Base-by-base conservation (phyloP, 2,888 invertebrate species). In the Conistra vaccinii region DNA sequence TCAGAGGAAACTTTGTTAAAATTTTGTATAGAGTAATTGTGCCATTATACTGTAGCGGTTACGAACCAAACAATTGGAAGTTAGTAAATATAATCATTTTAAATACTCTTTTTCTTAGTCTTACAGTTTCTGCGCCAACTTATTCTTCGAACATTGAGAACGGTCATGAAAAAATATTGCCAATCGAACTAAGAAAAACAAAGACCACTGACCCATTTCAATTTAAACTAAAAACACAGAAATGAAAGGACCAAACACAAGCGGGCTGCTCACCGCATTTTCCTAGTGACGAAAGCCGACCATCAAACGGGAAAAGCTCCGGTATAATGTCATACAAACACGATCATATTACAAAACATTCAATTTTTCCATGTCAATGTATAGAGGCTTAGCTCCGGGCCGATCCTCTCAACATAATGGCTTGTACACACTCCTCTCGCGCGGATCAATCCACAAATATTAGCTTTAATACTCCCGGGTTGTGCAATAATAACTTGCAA, bases 401-500 rank as follows among this genome's bases (percentile, higher is more conserved):
- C 55, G 55, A 90, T 90, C 90, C 91, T 90, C 92, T 92, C 89
- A 78, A 84, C 90, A 89, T 93, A 92, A 94, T 92, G 89, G 90
- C 85, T 87, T 89, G 88, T 83, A 90, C 92, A 93, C 91, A 93
- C 91, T 88, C 74, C 81, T 76, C 88, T 83, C 79, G 58, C 62
- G 76, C 86, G 88, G 91, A 90, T 90, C 91, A 89, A 89, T 90
- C 85, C 89, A 89, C 88, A 92, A 94, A 94, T 93, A 94, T 94
- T 93, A 88, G 90, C 91, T 89, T 88, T 90, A 87, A 89, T 89
- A 91, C 90, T 88, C 85, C 84, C 78, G 71, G 72, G 70, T 72
- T 65, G 62, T 77, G 72, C 72, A 78, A 65, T 84, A 74, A 82
- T 79, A 86, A 85, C 71, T 69, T 78, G 76, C 75, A 81, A 76